These are phyloP conservation scores for Bembecia ichneumoniformis DNA, from an alignment of 2,888 invertebrate species.

Conservation along the genomic window DNA sequence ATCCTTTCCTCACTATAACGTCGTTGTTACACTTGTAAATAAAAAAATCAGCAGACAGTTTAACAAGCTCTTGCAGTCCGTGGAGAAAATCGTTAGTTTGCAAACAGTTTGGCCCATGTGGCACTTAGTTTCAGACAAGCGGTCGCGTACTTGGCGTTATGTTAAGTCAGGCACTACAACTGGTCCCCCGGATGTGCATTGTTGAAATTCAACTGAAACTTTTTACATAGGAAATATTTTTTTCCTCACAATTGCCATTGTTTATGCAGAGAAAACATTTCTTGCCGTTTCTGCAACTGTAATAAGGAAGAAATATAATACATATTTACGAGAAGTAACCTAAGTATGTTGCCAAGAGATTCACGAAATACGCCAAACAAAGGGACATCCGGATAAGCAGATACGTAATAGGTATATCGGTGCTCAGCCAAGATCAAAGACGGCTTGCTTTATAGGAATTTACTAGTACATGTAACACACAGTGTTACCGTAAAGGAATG, in stretches of 20 bases:
- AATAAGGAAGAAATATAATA: no score
- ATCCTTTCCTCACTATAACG: not conserved
- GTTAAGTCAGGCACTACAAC: constrained; percentile 5
- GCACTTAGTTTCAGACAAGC: constrained; percentile 30
- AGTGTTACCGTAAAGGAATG: constrained; percentile 10
- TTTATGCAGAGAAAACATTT: no score
- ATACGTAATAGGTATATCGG: not conserved
- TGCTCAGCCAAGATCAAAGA: constrained; percentile 9
- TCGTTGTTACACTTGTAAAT: no score
- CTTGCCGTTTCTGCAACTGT: no score
- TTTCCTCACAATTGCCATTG: no score
- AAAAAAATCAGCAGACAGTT: no score
- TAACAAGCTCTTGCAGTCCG: not conserved
- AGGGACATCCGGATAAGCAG: not conserved
- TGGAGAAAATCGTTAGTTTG: constrained; percentile 4
- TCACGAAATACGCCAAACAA: not conserved
- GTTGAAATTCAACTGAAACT: no score
- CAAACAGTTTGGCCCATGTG: constrained; percentile 24
- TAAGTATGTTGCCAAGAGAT: not conserved
- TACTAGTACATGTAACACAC: constrained; percentile 5
- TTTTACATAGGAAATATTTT: no score
- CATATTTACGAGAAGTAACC: not conserved
- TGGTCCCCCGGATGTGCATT: no score
- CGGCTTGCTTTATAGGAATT: not conserved
- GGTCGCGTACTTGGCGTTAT: constrained; percentile 19